Evolutionary conservation across 1,140 invertebrate genomes (phyloP).

Genomic region (Cotesia vestalis): DNA sequence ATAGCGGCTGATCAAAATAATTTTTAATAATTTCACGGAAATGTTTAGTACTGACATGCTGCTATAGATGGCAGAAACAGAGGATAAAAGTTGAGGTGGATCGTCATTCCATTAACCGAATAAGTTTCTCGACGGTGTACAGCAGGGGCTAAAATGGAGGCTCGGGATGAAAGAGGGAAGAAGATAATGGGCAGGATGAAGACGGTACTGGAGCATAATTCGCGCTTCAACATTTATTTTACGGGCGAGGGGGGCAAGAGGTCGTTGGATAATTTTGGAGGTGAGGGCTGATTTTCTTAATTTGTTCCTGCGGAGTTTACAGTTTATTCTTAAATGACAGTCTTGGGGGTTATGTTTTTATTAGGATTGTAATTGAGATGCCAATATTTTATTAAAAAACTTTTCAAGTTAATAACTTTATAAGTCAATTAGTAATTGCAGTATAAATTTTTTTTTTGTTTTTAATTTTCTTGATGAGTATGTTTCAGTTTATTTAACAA

Average conservation of each 20-base stretch:
- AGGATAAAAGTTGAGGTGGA: not conserved
- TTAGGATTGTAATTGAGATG: too few species aligned
- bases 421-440: too few species aligned
- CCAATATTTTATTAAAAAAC: too few species aligned
- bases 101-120: constrained; percentile 29
- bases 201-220: constrained; percentile 48
- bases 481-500: too few species aligned
- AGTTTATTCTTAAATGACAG: too few species aligned
- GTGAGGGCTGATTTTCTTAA: too few species aligned
- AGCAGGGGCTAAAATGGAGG: not conserved
- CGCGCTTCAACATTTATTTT: constrained; percentile 39
- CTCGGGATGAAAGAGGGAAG: constrained; percentile 15
- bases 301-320: too few species aligned
- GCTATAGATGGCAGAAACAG: not conserved
- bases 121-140: constrained; percentile 16
- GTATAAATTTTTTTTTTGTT: too few species aligned
- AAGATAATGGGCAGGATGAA: constrained; percentile 49
- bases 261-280: too few species aligned
- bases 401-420: too few species aligned
- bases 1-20: constrained; percentile 17
- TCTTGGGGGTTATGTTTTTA: too few species aligned
- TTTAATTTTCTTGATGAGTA: too few species aligned
- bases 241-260: not conserved
- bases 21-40: not conserved
- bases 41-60: not conserved